These are phyloP conservation scores for Cariama cristata DNA, from an alignment of 2,113 vertebrate species.

Conservation along the genomic window DNA sequence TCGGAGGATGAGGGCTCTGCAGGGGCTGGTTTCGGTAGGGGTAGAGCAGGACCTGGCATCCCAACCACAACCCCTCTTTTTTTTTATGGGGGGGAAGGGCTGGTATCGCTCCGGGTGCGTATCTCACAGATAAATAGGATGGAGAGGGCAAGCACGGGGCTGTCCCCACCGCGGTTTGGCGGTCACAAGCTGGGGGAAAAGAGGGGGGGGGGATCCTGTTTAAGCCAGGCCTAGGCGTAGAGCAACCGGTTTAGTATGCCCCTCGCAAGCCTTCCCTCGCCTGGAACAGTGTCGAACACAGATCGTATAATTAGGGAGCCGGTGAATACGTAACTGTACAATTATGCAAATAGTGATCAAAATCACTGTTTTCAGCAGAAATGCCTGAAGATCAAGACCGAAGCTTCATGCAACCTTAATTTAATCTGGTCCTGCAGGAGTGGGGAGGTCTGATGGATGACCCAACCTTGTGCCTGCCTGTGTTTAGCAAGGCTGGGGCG, in stretches of 20 bases:
- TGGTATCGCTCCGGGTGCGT: fast-evolving
- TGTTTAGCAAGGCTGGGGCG: not conserved
- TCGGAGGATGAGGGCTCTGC: fast-evolving
- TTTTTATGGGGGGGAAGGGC: not conserved
- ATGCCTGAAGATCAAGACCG: slow-evolving; percentile 38
- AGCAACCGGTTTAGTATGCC: not conserved
- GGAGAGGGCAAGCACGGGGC: not conserved
- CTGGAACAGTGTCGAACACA: not conserved
- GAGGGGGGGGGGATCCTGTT: not conserved
- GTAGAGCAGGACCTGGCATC: not conserved
- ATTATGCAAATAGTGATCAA: slow-evolving; percentile 59
- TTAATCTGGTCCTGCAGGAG: slow-evolving; percentile 57
- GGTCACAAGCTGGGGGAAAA: not conserved
- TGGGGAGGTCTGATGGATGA: slow-evolving; percentile 19
- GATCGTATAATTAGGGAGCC: not conserved
- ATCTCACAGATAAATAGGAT: fast-evolving
- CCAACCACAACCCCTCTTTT: not conserved
- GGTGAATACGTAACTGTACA: not conserved
- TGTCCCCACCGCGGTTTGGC: fast-evolving
- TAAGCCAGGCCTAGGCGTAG: fast-evolving
- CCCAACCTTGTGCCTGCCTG: not conserved
- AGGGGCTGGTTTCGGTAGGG: fast-evolving
- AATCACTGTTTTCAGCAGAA: slow-evolving; percentile 65
- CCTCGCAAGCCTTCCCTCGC: not conserved
- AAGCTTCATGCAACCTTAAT: slow-evolving; percentile 43